phyloP scores from a whole-genome alignment of 2,888 invertebrate genomes.

The Cantharis nigra region DNA sequence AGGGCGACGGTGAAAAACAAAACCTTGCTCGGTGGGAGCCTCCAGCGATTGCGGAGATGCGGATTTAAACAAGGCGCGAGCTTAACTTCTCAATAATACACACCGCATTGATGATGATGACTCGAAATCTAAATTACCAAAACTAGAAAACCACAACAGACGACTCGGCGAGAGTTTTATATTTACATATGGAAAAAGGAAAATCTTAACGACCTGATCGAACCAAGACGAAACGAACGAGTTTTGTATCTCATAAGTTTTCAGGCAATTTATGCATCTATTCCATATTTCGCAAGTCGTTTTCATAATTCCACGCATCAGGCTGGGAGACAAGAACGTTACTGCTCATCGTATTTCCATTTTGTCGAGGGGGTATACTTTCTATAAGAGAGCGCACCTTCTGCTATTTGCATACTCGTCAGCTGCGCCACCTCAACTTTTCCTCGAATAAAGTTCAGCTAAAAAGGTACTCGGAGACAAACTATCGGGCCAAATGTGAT shows the following conservation, averaged over 20 bases:
- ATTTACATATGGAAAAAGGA: background rate
- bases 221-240: background rate
- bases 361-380: constrained; percentile 38
- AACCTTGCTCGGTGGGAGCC: constrained; percentile 46
- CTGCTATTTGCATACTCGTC: constrained; percentile 60
- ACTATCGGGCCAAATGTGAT: constrained; percentile 55
- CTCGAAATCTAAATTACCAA: constrained; percentile 11
- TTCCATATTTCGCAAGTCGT: constrained; percentile 59
- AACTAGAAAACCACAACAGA: background rate
- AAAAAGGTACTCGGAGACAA: constrained; percentile 55
- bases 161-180: background rate
- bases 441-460: constrained; percentile 54
- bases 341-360: constrained; percentile 55
- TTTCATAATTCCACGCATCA: constrained; percentile 58
- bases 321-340: constrained; percentile 52
- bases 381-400: constrained; percentile 42
- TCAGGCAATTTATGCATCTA: constrained; percentile 55
- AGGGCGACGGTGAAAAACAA: constrained; percentile 54
- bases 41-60: constrained; percentile 46
- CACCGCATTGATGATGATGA: constrained; percentile 20
- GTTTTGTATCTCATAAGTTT: constrained; percentile 2
- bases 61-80: constrained; percentile 37
- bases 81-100: constrained; percentile 10
- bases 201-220: background rate
- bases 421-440: constrained; percentile 60